Conservation (phyloP, 2,113 vertebrate genomes). For the Argyrosomus japonicus region DNA sequence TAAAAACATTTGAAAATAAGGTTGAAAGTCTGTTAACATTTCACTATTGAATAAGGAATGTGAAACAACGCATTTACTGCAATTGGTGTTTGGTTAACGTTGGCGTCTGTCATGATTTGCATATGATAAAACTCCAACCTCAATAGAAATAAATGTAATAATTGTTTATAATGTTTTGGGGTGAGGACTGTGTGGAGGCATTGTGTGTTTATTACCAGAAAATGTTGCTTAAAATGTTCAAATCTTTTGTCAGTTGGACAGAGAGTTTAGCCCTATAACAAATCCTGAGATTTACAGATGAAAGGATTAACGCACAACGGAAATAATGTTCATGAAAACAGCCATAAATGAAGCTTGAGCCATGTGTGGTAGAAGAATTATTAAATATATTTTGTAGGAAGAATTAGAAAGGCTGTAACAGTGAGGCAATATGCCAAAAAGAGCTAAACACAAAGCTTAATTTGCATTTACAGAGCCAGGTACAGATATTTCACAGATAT, state of each 20-base stretch:
- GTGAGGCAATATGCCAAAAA: background rate
- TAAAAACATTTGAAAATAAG: too few species aligned
- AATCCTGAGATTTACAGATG: conserved; percentile 10
- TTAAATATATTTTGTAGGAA: conserved; percentile 3
- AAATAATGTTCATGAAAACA: conserved; percentile 10
- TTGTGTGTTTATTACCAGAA: conserved; percentile 1
- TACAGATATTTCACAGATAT: background rate
- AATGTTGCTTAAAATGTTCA: background rate
- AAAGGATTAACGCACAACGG: background rate
- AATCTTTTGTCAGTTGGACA: background rate
- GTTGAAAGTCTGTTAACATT: too few species aligned
- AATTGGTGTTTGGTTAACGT: background rate
- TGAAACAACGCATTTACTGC: too few species aligned
- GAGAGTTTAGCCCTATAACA: background rate
- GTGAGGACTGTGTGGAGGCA: background rate
- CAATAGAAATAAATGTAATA: background rate
- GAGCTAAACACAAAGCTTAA: conserved; percentile 17
- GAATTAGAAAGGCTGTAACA: background rate
- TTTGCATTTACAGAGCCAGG: conserved; percentile 28
- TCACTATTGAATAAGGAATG: too few species aligned
- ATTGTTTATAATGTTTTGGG: background rate
- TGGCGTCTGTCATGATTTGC: conserved; percentile 3
- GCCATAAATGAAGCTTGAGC: background rate
- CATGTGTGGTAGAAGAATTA: background rate
- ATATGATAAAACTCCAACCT: background rate